phyloP scores from a whole-genome alignment of 2,797 vertebrate species.

The Eurystomus glaucurus region DNA sequence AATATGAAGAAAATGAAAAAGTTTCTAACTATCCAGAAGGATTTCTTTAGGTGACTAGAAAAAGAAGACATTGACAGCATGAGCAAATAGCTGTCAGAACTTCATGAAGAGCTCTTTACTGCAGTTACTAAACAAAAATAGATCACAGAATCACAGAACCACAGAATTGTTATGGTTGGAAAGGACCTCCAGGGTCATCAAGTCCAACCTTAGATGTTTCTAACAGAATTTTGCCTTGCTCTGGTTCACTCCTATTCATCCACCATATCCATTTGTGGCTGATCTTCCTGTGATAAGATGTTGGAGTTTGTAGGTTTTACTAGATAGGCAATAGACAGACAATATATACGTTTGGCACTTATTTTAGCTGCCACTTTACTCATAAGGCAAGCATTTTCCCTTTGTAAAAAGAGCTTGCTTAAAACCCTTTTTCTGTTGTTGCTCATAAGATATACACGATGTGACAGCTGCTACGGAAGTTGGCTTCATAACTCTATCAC shows the following conservation, averaged over 20 bases:
- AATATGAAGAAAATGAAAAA: not conserved
- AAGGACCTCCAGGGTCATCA: too few relatives aligned
- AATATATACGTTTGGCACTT: not conserved
- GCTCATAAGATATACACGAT: not conserved
- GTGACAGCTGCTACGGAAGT: not conserved
- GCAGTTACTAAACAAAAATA: not conserved
- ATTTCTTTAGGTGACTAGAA: not conserved
- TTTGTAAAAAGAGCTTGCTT: not conserved
- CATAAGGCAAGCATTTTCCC: not conserved
- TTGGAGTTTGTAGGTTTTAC: not conserved
- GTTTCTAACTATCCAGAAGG: not conserved
- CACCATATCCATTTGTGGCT: not conserved
- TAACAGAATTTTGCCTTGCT: not conserved
- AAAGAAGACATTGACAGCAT: not conserved
- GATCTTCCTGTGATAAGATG: not conserved
- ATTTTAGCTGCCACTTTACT: not conserved
- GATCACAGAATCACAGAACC: too few relatives aligned
- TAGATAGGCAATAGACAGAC: not conserved
- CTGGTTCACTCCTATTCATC: not conserved
- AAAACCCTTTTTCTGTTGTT: not conserved
- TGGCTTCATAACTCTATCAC: not conserved
- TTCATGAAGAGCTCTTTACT: not conserved
- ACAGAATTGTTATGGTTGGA: too few relatives aligned
- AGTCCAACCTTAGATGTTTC: too few relatives aligned
- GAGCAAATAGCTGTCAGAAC: not conserved